Conservation (phyloP, 2,797 vertebrate genomes). For the Macropus fuliginosus region DNA sequence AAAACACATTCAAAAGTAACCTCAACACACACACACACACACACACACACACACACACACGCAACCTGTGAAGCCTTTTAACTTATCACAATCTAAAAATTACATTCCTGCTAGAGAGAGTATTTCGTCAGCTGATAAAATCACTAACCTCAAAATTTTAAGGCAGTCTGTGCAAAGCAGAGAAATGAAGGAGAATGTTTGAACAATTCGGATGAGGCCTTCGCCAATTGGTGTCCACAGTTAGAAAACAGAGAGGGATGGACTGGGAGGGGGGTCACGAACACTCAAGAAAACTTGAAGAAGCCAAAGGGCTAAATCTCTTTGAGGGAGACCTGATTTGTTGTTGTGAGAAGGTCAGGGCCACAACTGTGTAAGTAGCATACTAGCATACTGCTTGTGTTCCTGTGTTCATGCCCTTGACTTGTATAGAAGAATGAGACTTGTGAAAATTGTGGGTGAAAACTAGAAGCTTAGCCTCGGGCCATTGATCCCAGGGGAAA, state of each 20-base stretch:
- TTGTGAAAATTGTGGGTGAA: not conserved
- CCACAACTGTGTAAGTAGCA: conserved; percentile 31
- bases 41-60: conserved; percentile 34
- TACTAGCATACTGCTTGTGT: conserved; percentile 38
- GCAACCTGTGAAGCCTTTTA: conserved; percentile 56
- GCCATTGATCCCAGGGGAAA: not conserved
- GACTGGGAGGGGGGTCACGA: conserved; percentile 30
- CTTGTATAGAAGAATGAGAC: not conserved
- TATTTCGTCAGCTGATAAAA: conserved; percentile 59
- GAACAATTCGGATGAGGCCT: conserved; percentile 52
- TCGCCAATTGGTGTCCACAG: conserved; percentile 50
- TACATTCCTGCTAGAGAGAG: conserved; percentile 46
- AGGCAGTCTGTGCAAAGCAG: conserved; percentile 49
- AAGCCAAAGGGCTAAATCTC: conserved; percentile 53
- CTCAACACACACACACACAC: conserved; percentile 62
- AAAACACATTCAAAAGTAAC: not conserved
- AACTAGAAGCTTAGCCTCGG: not conserved
- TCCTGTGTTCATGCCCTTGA: conserved; percentile 28
- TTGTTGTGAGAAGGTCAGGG: not conserved
- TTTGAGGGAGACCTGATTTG: conserved; percentile 55
- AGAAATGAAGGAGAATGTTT: conserved; percentile 40
- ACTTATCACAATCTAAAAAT: conserved; percentile 65
- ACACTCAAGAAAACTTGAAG: conserved; percentile 34
- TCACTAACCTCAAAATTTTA: conserved; percentile 42
- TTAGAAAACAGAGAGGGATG: conserved; percentile 52